Conservation (phyloP, 2,888 invertebrate species). For the Dolichomitus sp. region DNA sequence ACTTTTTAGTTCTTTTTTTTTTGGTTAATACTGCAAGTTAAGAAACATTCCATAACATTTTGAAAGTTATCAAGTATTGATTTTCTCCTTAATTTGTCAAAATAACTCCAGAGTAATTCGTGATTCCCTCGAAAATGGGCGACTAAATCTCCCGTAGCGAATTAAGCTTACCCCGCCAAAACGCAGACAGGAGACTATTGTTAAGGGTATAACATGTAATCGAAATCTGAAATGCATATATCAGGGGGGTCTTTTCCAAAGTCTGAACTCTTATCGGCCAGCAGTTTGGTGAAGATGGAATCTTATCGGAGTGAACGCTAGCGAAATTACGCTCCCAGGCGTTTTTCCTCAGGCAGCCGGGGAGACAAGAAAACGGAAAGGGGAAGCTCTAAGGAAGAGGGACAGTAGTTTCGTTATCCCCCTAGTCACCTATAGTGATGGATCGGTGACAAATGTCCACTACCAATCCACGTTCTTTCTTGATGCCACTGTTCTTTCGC, state of each 20-base stretch:
- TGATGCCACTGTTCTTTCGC: conserved; percentile 44
- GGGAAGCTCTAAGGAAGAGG: conserved; percentile 15
- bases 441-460: conserved; percentile 69
- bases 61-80: too few species aligned
- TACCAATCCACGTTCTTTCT: conserved; percentile 60
- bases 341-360: conserved; percentile 40
- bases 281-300: conserved; percentile 57
- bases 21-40: not conserved
- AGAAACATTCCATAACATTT: not conserved
- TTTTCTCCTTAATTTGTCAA: not conserved
- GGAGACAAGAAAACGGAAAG: conserved; percentile 39
- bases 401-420: conserved; percentile 60
- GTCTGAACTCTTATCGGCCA: conserved; percentile 14
- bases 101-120: not conserved
- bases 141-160: conserved; percentile 4
- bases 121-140: not conserved
- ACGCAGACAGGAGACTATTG: conserved; percentile 15
- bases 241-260: conserved; percentile 1
- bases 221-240: conserved; percentile 50
- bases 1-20: too few species aligned
- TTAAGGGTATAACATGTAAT: conserved; percentile 19
- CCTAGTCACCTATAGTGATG: conserved; percentile 58
- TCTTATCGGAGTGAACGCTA: conserved; percentile 61
- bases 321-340: conserved; percentile 62
- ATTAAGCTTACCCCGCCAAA: conserved; percentile 1